phyloP scores from a whole-genome alignment of 2,888 invertebrate genomes.

The Hydrotaea diabolus region DNA sequence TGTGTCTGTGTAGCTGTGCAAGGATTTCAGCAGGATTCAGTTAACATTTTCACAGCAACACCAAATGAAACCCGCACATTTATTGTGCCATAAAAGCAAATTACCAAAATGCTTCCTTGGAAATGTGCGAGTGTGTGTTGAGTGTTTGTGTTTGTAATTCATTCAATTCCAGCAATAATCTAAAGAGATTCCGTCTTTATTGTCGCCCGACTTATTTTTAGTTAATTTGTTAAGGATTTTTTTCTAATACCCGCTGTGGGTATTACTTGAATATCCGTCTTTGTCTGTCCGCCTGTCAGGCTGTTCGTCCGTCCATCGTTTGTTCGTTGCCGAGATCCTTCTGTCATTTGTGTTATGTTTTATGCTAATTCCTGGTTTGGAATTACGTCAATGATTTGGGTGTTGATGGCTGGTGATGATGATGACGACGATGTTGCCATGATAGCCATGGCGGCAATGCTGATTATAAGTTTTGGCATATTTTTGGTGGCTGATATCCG shows the following conservation, averaged over 20 bases:
- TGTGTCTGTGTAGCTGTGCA: too few relatives aligned
- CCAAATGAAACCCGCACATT: too few relatives aligned
- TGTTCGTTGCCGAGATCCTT: neutral
- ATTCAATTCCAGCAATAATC: neutral
- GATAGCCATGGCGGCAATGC: neutral
- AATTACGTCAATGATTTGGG: neutral
- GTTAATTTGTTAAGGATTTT: constrained; percentile 11
- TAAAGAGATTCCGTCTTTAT: neutral
- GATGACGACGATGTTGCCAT: neutral
- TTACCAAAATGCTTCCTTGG: neutral
- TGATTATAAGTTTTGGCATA: constrained; percentile 3
- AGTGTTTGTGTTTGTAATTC: neutral
- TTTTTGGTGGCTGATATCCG: neutral
- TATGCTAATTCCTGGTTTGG: constrained; percentile 6
- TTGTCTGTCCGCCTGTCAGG: neutral
- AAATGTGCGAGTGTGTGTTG: neutral
- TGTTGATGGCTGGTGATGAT: constrained; percentile 3
- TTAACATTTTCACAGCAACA: too few relatives aligned
- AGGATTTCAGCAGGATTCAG: too few relatives aligned
- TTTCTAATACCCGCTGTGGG: neutral
- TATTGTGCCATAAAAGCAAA: neutral
- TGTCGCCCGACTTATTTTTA: neutral
- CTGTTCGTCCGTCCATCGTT: neutral
- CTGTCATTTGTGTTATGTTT: constrained; percentile 3
- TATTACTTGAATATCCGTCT: neutral